Evolutionary conservation across 2,113 vertebrate genomes (phyloP), one percentile per base, ranked within the genome.

Genomic region (Panthera uncia): DNA sequence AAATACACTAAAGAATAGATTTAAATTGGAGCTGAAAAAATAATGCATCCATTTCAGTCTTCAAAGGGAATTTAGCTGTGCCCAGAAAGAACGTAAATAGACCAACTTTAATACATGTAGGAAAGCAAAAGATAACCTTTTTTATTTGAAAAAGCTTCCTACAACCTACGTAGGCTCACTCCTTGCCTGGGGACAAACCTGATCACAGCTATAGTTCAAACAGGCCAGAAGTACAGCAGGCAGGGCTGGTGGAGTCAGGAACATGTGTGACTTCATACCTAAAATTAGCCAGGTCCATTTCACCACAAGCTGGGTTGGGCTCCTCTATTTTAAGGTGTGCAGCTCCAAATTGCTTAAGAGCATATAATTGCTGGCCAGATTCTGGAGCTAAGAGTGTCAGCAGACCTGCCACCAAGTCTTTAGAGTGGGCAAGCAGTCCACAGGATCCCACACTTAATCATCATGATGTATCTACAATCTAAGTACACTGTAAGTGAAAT

Each of bases 261-360:
- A 31, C 31, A 4, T 7, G 38, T 82, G 61, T 23, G 91, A 81
- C 92, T 95, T 89, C 41, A 91, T 61, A 45, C 92, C 97, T 96
- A 95, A 89, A 98, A 76, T 88, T 83, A 97, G 78, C 65, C 69
- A 13, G 10, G 55, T 63, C 91, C n/a, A 16, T 33, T 63, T 91
- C 4, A 45, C 80, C 96, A 80, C 88, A 80, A 78, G 27, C 61
- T 25, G 55, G 88, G 74, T 4, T 19, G 71, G 94, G 78, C 91
- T 19, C 91, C 84, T 93, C 97, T 95, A 97, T 95, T 96, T 97
- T 95, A 95, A 97, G 96, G 96, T 93, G 81, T 33, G 29, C 14
- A 66, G n/a, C 50, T 79, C 91, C 89, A 94, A 76, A 97, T 33
- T 52, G 57, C 50, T 96, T 38, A 33, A 55, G 33, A 93, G 55